Conservation (phyloP, 2,888 invertebrate species). For the Dicyrtomina minuta region DNA sequence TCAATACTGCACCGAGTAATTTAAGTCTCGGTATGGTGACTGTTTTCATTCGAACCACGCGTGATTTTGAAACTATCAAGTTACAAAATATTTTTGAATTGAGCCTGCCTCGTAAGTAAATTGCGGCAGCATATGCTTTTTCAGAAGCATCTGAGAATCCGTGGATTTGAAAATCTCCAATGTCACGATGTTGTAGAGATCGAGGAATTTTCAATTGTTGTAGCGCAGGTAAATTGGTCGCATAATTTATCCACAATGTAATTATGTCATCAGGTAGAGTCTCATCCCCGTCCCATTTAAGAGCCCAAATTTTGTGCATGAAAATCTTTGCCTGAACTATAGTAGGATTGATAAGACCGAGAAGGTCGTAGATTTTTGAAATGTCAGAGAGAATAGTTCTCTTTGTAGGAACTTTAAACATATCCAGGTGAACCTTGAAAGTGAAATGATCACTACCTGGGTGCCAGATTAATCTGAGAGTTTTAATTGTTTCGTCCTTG, state of each 20-base stretch:
- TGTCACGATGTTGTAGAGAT: background rate
- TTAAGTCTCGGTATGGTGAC: background rate
- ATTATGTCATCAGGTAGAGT: background rate
- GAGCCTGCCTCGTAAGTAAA: slow-evolving; percentile 23
- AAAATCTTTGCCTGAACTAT: background rate
- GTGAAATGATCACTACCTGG: background rate
- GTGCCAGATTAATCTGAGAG: background rate
- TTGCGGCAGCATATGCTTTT: slow-evolving; percentile 18
- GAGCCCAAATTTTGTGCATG: slow-evolving; percentile 6
- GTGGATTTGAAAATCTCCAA: slow-evolving; percentile 5
- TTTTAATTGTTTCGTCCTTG: background rate
- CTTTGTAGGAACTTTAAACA: slow-evolving; percentile 16
- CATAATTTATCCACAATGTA: background rate
- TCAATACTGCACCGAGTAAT: background rate
- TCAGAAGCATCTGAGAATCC: slow-evolving; percentile 32
- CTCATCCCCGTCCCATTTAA: background rate
- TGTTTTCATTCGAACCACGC: background rate
- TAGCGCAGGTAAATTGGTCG: background rate
- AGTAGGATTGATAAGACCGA: slow-evolving; percentile 33
- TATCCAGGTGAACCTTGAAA: too few relatives aligned
- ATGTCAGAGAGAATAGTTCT: slow-evolving; percentile 27
- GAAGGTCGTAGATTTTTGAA: slow-evolving; percentile 29
- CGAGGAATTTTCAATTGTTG: slow-evolving; percentile 10
- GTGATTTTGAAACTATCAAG: too few relatives aligned
- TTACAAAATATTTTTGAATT: background rate